Conservation (phyloP, 1,140 invertebrate genomes). For the Calliphora vicina region DNA sequence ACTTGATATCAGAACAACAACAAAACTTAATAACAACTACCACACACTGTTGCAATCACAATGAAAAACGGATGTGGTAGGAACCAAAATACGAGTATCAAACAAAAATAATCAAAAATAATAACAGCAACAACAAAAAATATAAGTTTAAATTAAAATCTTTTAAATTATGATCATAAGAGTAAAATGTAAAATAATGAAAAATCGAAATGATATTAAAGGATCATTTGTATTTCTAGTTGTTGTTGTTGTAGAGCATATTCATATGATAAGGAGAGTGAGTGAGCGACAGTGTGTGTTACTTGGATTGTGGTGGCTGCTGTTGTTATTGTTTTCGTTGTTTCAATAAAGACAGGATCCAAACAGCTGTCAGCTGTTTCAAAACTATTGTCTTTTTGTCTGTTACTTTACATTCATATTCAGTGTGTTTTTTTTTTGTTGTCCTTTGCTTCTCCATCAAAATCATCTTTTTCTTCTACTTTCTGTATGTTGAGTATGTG, state of each 20-base stretch:
- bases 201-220: background rate
- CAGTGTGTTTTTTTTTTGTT: background rate
- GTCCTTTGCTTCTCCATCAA: background rate
- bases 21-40: no score
- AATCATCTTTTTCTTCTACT: background rate
- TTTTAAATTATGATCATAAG: background rate
- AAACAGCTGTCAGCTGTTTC: slow-evolving; percentile 59
- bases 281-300: background rate
- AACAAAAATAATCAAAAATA: background rate
- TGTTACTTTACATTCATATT: slow-evolving; percentile 2
- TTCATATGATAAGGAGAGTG: background rate
- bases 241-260: background rate
- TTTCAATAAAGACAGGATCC: slow-evolving; percentile 25
- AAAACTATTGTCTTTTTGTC: slow-evolving; percentile 44
- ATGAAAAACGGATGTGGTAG: slow-evolving; percentile 34
- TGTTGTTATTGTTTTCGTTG: background rate
- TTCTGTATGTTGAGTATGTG: background rate
- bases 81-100: no score
- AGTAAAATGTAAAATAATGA: background rate
- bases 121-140: background rate
- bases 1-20: no score
- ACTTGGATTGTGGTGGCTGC: slow-evolving; percentile 2
- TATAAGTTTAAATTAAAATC: background rate
- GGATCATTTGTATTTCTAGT: background rate
- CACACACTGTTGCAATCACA: slow-evolving; percentile 48